Base-by-base conservation (phyloP, 2,888 invertebrate genomes). In the Dicyrtoma fusca region DNA sequence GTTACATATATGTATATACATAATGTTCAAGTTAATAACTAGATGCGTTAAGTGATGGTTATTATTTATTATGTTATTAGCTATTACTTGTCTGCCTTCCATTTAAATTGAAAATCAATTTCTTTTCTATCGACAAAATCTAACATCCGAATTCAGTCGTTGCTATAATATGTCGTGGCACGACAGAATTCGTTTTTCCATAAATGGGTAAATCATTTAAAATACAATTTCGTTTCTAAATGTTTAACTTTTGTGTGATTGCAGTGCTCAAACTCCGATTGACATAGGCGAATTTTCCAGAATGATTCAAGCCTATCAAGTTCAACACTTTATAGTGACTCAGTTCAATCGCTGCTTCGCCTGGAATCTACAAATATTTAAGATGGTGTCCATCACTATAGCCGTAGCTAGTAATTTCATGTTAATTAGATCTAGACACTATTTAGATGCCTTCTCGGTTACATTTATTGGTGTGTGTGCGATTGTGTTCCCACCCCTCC, bases 181-280 rank as follows among this genome's bases (percentile, higher is more conserved):
- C n/a, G n/a, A n/a, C n/a, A n/a, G n/a, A n/a, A n/a, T n/a, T n/a
- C n/a, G n/a, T n/a, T n/a, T n/a, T n/a, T n/a, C n/a, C n/a, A n/a
- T n/a, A n/a, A n/a, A n/a, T 44, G 10, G 8, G 45, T 44, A 44
- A 44, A 44, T 10, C 17, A 53, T 8, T 53, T 8, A 59, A 19
- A 47, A 17, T 1, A 21, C 11, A 49, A 11, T 51, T 10, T 19
- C n/a, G 44, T 47, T 64, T 64, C 23, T 10, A 59, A 21, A 59
- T 59, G 5, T 25, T 13, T 45, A 6, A n/a, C 2, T 34, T 42
- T 45, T 49, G 34, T 34, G 34, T 34, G 34, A 34, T 69, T 69
- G 17, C 61, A 71, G 70, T 63, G 63, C 51, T n/a, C 51, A 71
- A 71, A 71, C 70, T n/a, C 70, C 70, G 8, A 63, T 63, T 5